phyloP scores from a whole-genome alignment of 1,140 invertebrate species.

The Cotesia vestalis region DNA sequence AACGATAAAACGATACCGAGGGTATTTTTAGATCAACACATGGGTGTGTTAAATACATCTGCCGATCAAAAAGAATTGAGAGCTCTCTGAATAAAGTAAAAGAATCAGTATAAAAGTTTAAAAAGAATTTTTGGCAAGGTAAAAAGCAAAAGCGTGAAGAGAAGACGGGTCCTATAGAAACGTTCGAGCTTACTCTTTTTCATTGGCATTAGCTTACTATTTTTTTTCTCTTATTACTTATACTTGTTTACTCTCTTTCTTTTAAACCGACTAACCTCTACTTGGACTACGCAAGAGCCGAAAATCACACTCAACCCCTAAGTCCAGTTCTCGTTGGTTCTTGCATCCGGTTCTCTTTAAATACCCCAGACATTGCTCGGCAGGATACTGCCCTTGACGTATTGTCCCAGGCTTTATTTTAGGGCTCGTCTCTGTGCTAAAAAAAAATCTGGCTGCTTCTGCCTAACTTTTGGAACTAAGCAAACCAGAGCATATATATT shows the following conservation, averaged over 20 bases:
- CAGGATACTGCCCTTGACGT: conserved; percentile 33
- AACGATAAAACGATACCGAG: conserved; percentile 24
- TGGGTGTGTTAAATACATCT: conserved; percentile 45
- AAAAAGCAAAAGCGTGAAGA: conserved; percentile 17
- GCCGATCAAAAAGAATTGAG: conserved; percentile 28
- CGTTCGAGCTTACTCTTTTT: conserved; percentile 36
- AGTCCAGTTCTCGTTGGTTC: conserved; percentile 43
- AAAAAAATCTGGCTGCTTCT: conserved; percentile 3
- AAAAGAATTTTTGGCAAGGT: conserved; percentile 35
- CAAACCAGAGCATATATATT: conserved; percentile 22
- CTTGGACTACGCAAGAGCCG: not conserved
- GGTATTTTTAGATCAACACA: conserved; percentile 32
- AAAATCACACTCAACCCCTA: not conserved
- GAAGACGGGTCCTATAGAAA: conserved; percentile 48
- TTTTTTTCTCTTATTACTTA: not conserved
- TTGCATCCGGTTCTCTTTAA: conserved; percentile 47
- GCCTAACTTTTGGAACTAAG: conserved; percentile 13
- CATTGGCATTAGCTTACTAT: not conserved
- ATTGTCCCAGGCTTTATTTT: conserved; percentile 18
- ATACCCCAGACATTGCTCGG: conserved; percentile 48
- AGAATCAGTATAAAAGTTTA: conserved; percentile 34
- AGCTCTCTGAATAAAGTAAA: conserved; percentile 3
- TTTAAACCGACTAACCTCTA: not conserved
- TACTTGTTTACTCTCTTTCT: not conserved
- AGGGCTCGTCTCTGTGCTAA: conserved; percentile 43